Base-by-base conservation (phyloP, 2,797 vertebrate species). In the Danionella dracula region DNA sequence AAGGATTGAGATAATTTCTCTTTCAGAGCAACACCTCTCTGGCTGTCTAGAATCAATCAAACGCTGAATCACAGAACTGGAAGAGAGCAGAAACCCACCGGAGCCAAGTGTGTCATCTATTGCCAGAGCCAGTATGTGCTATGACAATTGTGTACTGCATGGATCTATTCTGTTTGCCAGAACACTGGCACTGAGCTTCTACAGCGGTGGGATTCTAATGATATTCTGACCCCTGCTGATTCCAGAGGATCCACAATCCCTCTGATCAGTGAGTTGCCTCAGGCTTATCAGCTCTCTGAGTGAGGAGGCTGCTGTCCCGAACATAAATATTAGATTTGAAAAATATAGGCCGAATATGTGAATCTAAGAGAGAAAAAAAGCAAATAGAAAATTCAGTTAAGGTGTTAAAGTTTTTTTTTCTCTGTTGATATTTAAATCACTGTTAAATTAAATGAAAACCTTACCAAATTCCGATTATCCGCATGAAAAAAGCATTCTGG, bases 151-250 rank as follows among this genome's bases (percentile, higher is more conserved):
- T 49, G 44, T 50, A 31, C 35, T 61, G n/a, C n/a, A n/a, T n/a
- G 42, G 46, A 65, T 68, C 42, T 45, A 45, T 54, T 58, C 20
- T 38, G 12, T 41, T 37, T 8, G 37, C 17, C 38, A 29, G 44
- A 54, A 60, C 45, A 45, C 53, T 63, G 54, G 51, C 11, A 32
- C 64, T 58, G 34, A 49, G 40, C 34, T 19, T 40, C 64, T 68
- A 71, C 63, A 70, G 64, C 67, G 70, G 67, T 49, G 66, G 70
- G 67, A 73, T 73, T 68, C 73, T 73, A 76, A 73, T 76, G 68
- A 68, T 70, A 70, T 76, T 76, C 74, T 70, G 59, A 73, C 67
- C 66, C 74, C 74, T 60, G 74, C 74, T 73, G 74, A 73, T 73
- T 73, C 67, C 56, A 60, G 71, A 70, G 58, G 49, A 67, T 73